Conservation (phyloP, 64 coral and sea anemone species). For the Montipora efflorescens region DNA sequence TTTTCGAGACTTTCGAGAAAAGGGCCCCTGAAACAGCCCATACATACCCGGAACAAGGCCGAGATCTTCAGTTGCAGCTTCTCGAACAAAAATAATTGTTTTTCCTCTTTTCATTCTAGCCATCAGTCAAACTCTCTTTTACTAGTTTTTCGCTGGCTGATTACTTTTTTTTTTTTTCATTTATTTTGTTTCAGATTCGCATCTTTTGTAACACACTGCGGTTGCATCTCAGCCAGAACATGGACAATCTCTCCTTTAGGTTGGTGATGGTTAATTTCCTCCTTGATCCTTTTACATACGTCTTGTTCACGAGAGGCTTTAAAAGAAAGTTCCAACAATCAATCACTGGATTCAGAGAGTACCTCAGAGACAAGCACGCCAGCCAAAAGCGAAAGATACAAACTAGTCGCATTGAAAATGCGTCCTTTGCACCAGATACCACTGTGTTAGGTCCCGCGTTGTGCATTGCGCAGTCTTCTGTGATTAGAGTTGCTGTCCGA, state of each 20-base stretch:
- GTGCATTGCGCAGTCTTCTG: neutral
- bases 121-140: too few species aligned
- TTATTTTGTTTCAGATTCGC: conserved; percentile 11
- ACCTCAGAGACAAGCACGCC: neutral
- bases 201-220: conserved; percentile 49
- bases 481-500: neutral
- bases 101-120: too few species aligned
- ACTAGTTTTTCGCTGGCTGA: too few species aligned
- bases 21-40: too few species aligned
- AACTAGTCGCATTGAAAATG: neutral
- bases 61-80: too few species aligned
- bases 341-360: neutral
- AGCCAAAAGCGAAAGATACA: neutral
- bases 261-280: conserved; percentile 29
- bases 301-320: conserved; percentile 56
- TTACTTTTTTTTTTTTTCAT: neutral
- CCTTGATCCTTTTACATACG: conserved; percentile 64
- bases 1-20: too few species aligned
- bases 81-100: too few species aligned
- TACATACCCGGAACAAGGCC: too few species aligned
- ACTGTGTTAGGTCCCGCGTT: neutral
- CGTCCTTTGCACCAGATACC: neutral
- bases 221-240: neutral
- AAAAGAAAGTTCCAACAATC: conserved; percentile 27
- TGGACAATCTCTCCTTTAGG: conserved; percentile 43